Conservation (phyloP, 2,888 invertebrate genomes). For the Melipona beecheii region DNA sequence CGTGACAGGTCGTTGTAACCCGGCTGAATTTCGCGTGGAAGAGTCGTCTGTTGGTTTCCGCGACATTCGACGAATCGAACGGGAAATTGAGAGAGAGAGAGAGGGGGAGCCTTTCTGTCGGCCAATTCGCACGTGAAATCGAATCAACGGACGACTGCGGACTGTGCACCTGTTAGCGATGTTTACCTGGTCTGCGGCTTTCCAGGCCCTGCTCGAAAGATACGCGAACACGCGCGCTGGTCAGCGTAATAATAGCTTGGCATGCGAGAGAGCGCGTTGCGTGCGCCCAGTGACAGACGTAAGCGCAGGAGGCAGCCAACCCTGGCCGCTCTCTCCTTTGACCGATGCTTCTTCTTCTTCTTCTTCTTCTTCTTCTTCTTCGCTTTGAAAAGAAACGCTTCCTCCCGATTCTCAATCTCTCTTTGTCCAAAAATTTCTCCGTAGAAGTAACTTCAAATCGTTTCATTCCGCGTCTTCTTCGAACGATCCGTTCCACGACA, state of each 20-base stretch:
- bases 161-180: constrained; percentile 53
- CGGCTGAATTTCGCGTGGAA: constrained; percentile 12
- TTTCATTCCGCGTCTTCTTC: neutral
- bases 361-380: neutral
- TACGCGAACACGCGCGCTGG: constrained; percentile 59
- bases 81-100: neutral
- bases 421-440: too few species aligned
- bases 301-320: constrained; percentile 76
- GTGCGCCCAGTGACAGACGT: constrained; percentile 81
- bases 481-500: neutral
- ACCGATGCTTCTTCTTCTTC: neutral
- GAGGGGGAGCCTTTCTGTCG: too few species aligned
- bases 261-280: constrained; percentile 77
- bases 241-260: constrained; percentile 78
- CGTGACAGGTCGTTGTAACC: neutral
- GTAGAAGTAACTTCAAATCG: too few species aligned
- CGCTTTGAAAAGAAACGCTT: neutral
- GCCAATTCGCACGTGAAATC: constrained; percentile 23
- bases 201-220: constrained; percentile 58
- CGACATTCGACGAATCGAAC: neutral
- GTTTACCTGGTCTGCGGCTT: constrained; percentile 54
- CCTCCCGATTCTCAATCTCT: too few species aligned
- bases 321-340: constrained; percentile 37
- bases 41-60: neutral
- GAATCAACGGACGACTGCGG: constrained; percentile 43